A percentile compares a stretch with the other conserved stretches of the same genome.
Evolutionary conservation across 2,113 vertebrate genomes (phyloP).

Genomic region (Corythoichthys intestinalis): DNA sequence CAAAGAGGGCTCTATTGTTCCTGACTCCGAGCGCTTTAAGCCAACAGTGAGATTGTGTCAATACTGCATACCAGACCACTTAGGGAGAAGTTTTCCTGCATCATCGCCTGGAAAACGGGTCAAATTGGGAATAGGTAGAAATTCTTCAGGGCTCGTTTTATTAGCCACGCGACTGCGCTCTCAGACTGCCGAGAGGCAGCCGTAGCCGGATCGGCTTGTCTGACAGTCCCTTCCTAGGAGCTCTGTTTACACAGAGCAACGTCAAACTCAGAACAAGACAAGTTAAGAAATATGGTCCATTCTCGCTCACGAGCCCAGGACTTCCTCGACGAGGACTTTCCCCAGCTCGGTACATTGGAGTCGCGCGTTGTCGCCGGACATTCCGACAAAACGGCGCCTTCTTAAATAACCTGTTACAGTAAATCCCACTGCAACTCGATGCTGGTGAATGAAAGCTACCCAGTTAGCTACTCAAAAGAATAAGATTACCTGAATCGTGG

Average conservation of each 20-base stretch:
- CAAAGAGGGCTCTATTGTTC: conserved; percentile 6
- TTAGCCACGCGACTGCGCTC: conserved; percentile 11
- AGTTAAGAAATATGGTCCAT: too few relatives aligned
- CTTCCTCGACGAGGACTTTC: too few relatives aligned
- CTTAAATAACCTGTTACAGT: neutral
- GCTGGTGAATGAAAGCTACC: neutral
- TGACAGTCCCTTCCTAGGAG: neutral
- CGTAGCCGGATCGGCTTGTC: conserved; percentile 14
- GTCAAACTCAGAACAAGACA: too few relatives aligned
- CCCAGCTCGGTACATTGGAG: too few relatives aligned
- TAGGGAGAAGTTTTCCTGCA: neutral
- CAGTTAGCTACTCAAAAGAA: conserved; percentile 32
- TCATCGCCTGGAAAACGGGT: neutral
- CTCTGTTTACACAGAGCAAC: conserved; percentile 14
- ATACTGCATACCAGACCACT: neutral
- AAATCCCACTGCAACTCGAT: neutral
- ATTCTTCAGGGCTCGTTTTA: neutral
- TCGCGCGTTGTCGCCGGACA: neutral
- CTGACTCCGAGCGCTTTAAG: neutral
- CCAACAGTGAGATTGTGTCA: conserved; percentile 4
- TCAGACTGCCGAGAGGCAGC: conserved; percentile 63
- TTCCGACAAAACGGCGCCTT: conserved; percentile 4
- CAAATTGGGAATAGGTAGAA: neutral
- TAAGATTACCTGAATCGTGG: conserved; percentile 80
- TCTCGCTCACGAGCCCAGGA: too few relatives aligned